phyloP scores from a whole-genome alignment of 2,888 invertebrate genomes.

The Drosophila mayaguana region DNA sequence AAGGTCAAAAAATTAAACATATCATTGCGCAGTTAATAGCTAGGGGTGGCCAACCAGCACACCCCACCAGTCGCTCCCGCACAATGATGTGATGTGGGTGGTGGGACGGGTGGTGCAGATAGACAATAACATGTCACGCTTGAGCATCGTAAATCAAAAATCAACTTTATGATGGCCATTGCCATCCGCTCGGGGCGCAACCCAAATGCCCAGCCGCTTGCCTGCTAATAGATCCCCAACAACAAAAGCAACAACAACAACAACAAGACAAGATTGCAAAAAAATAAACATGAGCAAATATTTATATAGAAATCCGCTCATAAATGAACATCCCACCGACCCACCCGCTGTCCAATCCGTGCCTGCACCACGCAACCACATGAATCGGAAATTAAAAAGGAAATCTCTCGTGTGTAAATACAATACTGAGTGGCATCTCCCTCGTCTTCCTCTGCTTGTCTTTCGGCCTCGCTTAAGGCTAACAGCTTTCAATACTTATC shows the following conservation, averaged over 20 bases:
- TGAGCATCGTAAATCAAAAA: constrained; percentile 65
- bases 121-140: constrained; percentile 71
- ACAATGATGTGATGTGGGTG: background rate
- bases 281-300: constrained; percentile 7
- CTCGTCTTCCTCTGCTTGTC: background rate
- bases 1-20: constrained; percentile 58
- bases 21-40: constrained; percentile 29
- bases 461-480: constrained; percentile 31
- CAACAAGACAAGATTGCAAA: constrained; percentile 24
- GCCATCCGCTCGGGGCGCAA: constrained; percentile 31
- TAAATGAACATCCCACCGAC: constrained; percentile 39
- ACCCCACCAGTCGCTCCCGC: background rate
- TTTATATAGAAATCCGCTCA: constrained; percentile 29
- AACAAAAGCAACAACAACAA: constrained; percentile 20
- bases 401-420: constrained; percentile 56
- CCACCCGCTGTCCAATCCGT: too few species aligned
- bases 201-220: constrained; percentile 8
- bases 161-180: constrained; percentile 57
- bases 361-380: constrained; percentile 27
- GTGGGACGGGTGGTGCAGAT: constrained; percentile 3
- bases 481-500: constrained; percentile 60
- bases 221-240: constrained; percentile 41
- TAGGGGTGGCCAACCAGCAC: background rate
- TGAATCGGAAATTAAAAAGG: constrained; percentile 70
- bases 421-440: constrained; percentile 10